Evolutionary conservation across 2,888 invertebrate genomes (phyloP).

Genomic region (Apodemia hepburni): DNA sequence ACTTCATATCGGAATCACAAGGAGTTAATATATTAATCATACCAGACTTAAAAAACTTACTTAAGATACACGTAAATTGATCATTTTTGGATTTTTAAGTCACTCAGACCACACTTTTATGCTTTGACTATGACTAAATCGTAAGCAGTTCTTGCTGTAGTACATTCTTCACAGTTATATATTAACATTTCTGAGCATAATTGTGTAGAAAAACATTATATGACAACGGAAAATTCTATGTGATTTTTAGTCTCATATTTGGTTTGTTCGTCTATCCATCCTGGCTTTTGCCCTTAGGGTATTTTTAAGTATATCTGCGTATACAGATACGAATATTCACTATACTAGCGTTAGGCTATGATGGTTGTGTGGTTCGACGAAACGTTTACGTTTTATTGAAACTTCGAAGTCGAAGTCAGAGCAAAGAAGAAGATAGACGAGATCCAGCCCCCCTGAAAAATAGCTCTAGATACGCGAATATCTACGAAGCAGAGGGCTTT

Average conservation of each 20-base stretch:
- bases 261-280: not conserved
- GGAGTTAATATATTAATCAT: no score
- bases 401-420: no score
- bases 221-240: not conserved
- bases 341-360: no score
- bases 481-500: no score
- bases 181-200: not conserved
- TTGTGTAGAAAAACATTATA: not conserved
- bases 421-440: no score
- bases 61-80: not conserved
- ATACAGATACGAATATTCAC: not conserved
- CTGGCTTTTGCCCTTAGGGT: not conserved
- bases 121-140: not conserved
- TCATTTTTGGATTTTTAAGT: not conserved
- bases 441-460: no score
- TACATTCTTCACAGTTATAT: not conserved
- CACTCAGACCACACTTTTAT: not conserved
- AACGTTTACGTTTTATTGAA: no score
- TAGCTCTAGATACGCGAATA: no score
- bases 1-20: no score
- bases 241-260: constrained; percentile 1
- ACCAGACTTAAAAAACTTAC: not conserved
- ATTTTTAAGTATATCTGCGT: not conserved
- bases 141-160: not conserved
- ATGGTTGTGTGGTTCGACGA: no score